A percentile compares a stretch with the other conserved stretches of the same genome.
Conservation (phyloP, 2,888 invertebrate genomes). For the Stramonita haemastoma region DNA sequence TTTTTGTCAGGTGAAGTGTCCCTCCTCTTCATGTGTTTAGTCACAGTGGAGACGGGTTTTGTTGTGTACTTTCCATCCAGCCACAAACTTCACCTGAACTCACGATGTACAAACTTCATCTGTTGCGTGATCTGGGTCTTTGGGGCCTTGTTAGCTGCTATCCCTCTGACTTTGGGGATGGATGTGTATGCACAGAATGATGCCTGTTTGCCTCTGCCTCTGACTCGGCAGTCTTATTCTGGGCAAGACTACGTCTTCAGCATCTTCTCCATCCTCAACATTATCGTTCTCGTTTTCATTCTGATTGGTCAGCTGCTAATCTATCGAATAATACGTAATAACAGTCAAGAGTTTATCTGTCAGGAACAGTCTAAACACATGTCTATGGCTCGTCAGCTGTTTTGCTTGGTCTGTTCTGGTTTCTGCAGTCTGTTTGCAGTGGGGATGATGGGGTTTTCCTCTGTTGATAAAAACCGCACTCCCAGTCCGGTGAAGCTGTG, state of each 20-base stretch:
- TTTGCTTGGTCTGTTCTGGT: slow-evolving; percentile 42
- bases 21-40: slow-evolving; percentile 81
- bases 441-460: slow-evolving; percentile 45
- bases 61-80: slow-evolving; percentile 82
- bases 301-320: slow-evolving; percentile 71
- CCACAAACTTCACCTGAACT: slow-evolving; percentile 60
- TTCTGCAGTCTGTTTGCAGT: slow-evolving; percentile 47
- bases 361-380: slow-evolving; percentile 18
- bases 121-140: slow-evolving; percentile 63
- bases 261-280: slow-evolving; percentile 72
- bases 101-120: slow-evolving; percentile 55
- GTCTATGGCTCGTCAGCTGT: slow-evolving; percentile 43
- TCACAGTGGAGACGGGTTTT: slow-evolving; percentile 83
- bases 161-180: slow-evolving; percentile 51
- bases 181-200: slow-evolving; percentile 70
- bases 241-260: slow-evolving; percentile 75
- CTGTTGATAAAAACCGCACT: slow-evolving; percentile 35
- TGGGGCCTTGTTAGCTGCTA: slow-evolving; percentile 61
- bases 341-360: not conserved
- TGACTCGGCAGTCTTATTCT: slow-evolving; percentile 68
- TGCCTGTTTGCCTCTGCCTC: slow-evolving; percentile 72
- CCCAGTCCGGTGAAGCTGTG: slow-evolving; percentile 45
- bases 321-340: slow-evolving; percentile 59
- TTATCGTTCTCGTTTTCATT: slow-evolving; percentile 68
- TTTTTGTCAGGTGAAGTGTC: slow-evolving; percentile 81